A percentile compares a stretch with the other conserved stretches of the same genome.
Conservation (phyloP, 2,888 invertebrate genomes). For the Drosophila falleni region DNA sequence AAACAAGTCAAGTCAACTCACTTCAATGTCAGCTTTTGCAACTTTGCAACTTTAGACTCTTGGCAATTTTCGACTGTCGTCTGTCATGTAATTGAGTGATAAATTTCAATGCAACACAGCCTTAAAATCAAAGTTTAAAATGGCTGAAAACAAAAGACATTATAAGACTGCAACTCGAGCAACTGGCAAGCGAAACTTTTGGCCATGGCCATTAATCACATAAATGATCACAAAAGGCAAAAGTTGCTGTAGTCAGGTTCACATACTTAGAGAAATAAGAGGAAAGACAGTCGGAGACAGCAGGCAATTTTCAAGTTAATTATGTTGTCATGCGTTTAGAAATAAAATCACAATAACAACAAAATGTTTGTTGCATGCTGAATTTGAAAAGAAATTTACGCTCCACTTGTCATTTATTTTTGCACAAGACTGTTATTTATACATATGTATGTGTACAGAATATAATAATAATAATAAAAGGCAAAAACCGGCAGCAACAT, state of each 20-base stretch:
- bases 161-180: slow-evolving; percentile 24
- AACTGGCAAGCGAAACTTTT: slow-evolving; percentile 23
- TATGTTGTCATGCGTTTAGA: slow-evolving; percentile 69
- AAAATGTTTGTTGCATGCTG: slow-evolving; percentile 37
- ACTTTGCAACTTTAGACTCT: slow-evolving; percentile 11
- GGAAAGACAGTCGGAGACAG: not conserved
- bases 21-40: slow-evolving; percentile 35
- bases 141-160: slow-evolving; percentile 55
- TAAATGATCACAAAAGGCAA: slow-evolving; percentile 33
- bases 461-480: slow-evolving; percentile 36
- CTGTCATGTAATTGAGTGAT: slow-evolving; percentile 76
- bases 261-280: slow-evolving; percentile 24
- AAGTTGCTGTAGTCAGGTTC: slow-evolving; percentile 26
- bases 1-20: slow-evolving; percentile 22
- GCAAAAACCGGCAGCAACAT: slow-evolving; percentile 13
- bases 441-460: not conserved
- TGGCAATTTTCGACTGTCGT: slow-evolving; percentile 52
- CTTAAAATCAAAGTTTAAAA: slow-evolving; percentile 52
- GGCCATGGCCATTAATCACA: slow-evolving; percentile 60
- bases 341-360: slow-evolving; percentile 16
- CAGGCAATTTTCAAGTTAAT: slow-evolving; percentile 64
- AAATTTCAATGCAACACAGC: slow-evolving; percentile 61
- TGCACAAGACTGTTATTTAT: slow-evolving; percentile 54
- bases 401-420: slow-evolving; percentile 63
- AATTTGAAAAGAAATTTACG: slow-evolving; percentile 20